Evolutionary conservation across 2,797 vertebrate species (phyloP).

Genomic region (Phoeniculus purpureus): DNA sequence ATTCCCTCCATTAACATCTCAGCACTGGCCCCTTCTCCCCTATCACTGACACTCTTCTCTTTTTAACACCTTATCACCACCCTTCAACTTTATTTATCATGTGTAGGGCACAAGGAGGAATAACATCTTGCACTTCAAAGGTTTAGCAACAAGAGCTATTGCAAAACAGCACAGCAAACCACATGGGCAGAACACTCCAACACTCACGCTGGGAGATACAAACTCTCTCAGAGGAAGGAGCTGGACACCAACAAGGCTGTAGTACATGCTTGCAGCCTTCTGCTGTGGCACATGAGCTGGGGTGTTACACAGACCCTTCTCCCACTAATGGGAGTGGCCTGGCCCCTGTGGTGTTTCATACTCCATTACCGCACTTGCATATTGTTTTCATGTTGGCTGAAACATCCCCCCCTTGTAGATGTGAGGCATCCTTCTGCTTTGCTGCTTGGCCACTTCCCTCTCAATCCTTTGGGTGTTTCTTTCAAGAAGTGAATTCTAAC

Average conservation of each 20-base stretch:
- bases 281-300: neutral
- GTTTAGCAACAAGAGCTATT: slow-evolving; percentile 47
- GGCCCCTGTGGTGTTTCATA: neutral
- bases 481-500: neutral
- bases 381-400: neutral
- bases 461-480: neutral
- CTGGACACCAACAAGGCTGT: neutral
- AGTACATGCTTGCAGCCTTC: neutral
- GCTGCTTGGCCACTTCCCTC: neutral
- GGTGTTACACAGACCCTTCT: neutral
- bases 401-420: neutral
- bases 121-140: neutral
- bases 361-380: neutral
- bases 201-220: neutral
- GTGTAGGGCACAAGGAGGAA: neutral
- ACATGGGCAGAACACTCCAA: neutral
- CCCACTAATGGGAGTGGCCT: neutral
- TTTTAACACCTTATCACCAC: slow-evolving; percentile 9
- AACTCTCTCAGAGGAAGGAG: neutral
- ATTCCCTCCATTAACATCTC: neutral
- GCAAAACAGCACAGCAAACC: neutral
- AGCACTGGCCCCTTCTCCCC: neutral
- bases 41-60: neutral
- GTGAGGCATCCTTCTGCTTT: neutral
- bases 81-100: neutral